phyloP scores from a whole-genome alignment of 2,888 invertebrate species.

The Lasioglossum lativentre region DNA sequence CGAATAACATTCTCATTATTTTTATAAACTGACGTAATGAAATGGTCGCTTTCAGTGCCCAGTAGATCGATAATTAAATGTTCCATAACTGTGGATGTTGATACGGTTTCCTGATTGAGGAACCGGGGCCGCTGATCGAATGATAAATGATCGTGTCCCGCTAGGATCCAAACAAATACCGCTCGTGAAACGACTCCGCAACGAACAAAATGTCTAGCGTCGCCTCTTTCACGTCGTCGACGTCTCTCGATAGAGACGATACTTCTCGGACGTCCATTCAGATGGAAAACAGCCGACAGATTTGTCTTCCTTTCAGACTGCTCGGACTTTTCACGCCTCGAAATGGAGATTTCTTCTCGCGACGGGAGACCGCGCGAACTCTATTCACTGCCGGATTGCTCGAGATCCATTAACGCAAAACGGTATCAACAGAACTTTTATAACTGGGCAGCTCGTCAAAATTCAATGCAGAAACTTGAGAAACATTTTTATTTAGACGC shows the following conservation, averaged over 20 bases:
- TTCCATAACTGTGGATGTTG: not conserved
- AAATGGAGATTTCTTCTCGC: conserved; percentile 11
- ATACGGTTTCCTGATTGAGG: conserved; percentile 31
- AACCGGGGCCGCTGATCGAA: conserved; percentile 42
- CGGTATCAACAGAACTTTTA: not conserved
- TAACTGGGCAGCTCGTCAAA: not conserved
- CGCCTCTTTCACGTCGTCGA: conserved; percentile 3
- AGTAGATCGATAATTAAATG: not conserved
- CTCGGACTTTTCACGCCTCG: not conserved
- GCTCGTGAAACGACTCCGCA: conserved; percentile 13
- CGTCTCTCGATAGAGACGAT: conserved; percentile 14
- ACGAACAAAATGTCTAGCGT: conserved; percentile 7
- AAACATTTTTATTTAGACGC: not conserved
- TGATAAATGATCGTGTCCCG: conserved; percentile 11
- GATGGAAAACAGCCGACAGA: conserved; percentile 26
- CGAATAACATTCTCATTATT: no score
- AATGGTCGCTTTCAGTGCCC: not conserved
- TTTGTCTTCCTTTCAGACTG: not conserved
- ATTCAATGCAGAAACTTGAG: not conserved
- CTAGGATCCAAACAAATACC: conserved; percentile 10
- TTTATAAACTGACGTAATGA: no score
- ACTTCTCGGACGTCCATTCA: not conserved
- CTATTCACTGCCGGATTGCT: not conserved
- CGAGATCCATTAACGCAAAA: not conserved
- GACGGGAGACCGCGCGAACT: conserved; percentile 1